Conservation (phyloP, 2,797 vertebrate species). For the Halcyon badia region DNA sequence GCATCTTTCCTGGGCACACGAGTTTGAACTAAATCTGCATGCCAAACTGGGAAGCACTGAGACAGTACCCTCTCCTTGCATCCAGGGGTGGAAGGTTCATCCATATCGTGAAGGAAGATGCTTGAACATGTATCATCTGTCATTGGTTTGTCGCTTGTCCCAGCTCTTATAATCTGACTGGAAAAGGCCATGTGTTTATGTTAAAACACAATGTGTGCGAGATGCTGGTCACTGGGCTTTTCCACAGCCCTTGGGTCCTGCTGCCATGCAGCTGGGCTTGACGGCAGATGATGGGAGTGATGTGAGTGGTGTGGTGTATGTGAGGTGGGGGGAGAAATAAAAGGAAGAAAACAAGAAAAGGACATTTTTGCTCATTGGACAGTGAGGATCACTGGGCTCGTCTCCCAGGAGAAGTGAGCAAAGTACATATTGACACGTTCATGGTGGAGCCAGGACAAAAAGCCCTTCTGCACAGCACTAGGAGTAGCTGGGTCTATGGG, state of each 20-base stretch:
- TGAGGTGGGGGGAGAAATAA: background rate
- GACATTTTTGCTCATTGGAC: rapidly evolving
- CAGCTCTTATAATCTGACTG: background rate
- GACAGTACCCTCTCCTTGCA: background rate
- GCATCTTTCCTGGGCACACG: background rate
- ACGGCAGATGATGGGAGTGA: background rate
- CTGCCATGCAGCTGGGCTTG: background rate
- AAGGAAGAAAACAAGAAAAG: background rate
- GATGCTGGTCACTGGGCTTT: background rate
- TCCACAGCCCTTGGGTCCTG: background rate
- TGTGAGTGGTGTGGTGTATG: background rate
- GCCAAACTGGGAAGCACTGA: background rate
- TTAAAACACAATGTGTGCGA: background rate
- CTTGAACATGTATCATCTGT: background rate
- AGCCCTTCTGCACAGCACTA: background rate
- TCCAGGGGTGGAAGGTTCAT: background rate
- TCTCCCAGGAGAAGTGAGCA: constrained; percentile 1
- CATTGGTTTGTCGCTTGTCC: background rate
- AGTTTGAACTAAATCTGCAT: background rate
- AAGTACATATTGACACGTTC: constrained; percentile 26
- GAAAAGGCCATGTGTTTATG: background rate
- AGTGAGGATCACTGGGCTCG: background rate
- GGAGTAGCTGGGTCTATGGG: rapidly evolving
- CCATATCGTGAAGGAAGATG: background rate
- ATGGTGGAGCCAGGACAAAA: background rate